These are phyloP conservation scores for Tinamus guttatus DNA, from an alignment of 2,113 vertebrate genomes.

Conservation along the genomic window DNA sequence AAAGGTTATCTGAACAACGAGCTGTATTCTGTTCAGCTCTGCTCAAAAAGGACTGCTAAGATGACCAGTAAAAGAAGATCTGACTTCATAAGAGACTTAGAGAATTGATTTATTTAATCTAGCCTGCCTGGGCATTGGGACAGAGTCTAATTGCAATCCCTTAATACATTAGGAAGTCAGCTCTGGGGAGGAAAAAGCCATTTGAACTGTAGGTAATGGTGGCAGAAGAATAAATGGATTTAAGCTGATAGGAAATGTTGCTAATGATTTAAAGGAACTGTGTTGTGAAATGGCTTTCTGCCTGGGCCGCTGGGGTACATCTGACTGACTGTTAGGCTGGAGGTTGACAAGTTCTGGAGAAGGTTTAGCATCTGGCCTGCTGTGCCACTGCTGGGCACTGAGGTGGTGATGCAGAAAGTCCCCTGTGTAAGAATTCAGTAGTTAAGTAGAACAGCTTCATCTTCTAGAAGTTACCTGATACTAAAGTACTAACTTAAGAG, in stretches of 20 bases:
- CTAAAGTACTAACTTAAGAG: neutral
- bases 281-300: neutral
- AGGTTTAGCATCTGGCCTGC: neutral
- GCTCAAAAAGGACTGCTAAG: neutral
- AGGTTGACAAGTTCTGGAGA: neutral
- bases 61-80: neutral
- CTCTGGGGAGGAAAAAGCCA: slow-evolving; percentile 7
- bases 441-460: neutral
- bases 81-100: neutral
- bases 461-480: neutral
- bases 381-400: neutral
- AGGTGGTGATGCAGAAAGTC: neutral
- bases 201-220: neutral
- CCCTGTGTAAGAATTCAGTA: neutral
- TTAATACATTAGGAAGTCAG: neutral
- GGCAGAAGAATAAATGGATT: slow-evolving; percentile 28
- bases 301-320: neutral
- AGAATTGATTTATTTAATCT: slow-evolving; percentile 27
- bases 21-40: neutral
- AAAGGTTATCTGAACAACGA: neutral
- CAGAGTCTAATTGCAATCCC: neutral
- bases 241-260: slow-evolving; percentile 4
- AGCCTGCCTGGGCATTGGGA: neutral
- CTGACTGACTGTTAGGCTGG: neutral
- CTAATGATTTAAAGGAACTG: neutral